A percentile compares a stretch with the other conserved stretches of the same genome.
Conservation (phyloP, 2,888 invertebrate genomes). For the Eilema caniola region DNA sequence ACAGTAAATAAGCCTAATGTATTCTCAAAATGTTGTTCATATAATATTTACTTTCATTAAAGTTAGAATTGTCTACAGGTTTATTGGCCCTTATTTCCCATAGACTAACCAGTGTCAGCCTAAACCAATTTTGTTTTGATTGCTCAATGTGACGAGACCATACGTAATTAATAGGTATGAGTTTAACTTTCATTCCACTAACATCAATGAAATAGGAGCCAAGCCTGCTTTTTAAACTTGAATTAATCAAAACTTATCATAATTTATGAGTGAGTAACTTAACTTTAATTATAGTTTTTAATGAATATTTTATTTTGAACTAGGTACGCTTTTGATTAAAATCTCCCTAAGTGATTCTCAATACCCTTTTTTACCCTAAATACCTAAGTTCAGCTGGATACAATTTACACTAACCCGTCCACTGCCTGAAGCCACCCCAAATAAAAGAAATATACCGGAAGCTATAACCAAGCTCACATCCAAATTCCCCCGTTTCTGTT, state of each 20-base stretch:
- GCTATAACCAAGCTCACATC: slow-evolving; percentile 67
- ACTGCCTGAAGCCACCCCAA: slow-evolving; percentile 52
- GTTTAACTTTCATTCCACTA: too few relatives aligned
- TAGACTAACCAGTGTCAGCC: too few relatives aligned
- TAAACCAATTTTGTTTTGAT: too few relatives aligned
- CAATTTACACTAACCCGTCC: not conserved
- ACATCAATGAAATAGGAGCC: too few relatives aligned
- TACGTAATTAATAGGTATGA: too few relatives aligned
- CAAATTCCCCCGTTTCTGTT: slow-evolving; percentile 67
- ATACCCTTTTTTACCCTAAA: not conserved
- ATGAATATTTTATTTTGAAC: not conserved
- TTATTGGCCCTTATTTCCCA: not conserved
- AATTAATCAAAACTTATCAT: too few relatives aligned
- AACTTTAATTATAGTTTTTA: too few relatives aligned
- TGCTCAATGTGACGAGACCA: too few relatives aligned
- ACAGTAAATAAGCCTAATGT: not conserved
- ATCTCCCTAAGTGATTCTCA: not conserved
- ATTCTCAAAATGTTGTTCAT: not conserved
- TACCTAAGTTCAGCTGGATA: not conserved
- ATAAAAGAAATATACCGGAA: slow-evolving; percentile 79
- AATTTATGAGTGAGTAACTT: too few relatives aligned
- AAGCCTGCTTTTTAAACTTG: too few relatives aligned
- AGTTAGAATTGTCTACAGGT: not conserved
- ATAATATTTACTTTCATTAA: not conserved
- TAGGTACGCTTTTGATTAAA: not conserved